phyloP scores from a whole-genome alignment of 2,888 invertebrate species.

The Epirrhoe tristata region DNA sequence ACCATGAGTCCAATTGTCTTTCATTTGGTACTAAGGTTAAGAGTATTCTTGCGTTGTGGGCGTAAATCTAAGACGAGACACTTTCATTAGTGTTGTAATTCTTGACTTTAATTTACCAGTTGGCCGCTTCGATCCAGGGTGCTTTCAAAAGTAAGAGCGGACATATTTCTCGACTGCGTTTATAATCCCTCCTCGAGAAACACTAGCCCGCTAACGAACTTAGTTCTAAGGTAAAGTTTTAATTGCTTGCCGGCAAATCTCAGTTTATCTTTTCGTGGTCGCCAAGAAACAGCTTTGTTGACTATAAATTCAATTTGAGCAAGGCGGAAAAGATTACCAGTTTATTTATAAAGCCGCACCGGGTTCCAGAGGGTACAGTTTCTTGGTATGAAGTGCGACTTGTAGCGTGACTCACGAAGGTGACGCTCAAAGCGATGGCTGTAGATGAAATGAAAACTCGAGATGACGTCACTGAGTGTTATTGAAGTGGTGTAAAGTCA shows the following conservation, averaged over 20 bases:
- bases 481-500: conserved; percentile 36
- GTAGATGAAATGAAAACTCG: conserved; percentile 20
- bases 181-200: conserved; percentile 69
- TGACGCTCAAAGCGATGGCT: conserved; percentile 19
- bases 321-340: conserved; percentile 67
- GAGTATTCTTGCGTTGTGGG: conserved; percentile 44
- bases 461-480: conserved; percentile 29
- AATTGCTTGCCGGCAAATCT: conserved; percentile 82
- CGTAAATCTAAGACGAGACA: conserved; percentile 62
- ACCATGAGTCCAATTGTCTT: conserved; percentile 39
- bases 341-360: conserved; percentile 56
- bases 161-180: conserved; percentile 73
- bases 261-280: conserved; percentile 82
- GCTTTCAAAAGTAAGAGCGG: conserved; percentile 67
- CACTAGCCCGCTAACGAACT: conserved; percentile 79
- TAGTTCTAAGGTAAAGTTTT: conserved; percentile 83
- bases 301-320: conserved; percentile 80
- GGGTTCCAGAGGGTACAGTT: conserved; percentile 43
- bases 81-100: conserved; percentile 64
- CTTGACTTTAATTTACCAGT: conserved; percentile 69
- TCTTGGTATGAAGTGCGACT: conserved; percentile 46
- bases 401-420: conserved; percentile 50
- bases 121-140: conserved; percentile 64
- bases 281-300: conserved; percentile 75
- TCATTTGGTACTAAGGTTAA: conserved; percentile 45